Conservation (phyloP, 2,888 invertebrate species). For the Sycophila texana region DNA sequence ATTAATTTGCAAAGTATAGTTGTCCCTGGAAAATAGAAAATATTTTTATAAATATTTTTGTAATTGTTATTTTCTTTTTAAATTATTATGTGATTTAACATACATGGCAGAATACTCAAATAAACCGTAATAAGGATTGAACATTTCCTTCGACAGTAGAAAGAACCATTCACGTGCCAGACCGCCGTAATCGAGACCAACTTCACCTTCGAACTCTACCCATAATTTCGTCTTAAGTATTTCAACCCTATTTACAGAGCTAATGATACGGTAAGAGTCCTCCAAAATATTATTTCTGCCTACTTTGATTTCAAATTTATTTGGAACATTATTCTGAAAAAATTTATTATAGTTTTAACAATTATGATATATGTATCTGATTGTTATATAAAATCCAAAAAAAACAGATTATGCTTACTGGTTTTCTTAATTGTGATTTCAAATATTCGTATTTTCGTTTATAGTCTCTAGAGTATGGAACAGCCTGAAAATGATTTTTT, state of each 20-base stretch:
- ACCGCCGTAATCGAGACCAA: conserved; percentile 97
- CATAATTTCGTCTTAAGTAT: conserved; percentile 97
- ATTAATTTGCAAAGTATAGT: conserved; percentile 99
- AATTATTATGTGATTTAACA: conserved; percentile 71
- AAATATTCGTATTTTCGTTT: conserved; percentile 99
- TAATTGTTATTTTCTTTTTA: not conserved
- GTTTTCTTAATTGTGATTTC: conserved; percentile 96
- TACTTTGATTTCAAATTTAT: conserved; percentile 98
- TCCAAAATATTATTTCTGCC: conserved; percentile 94
- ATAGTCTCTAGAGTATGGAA: conserved; percentile 98
- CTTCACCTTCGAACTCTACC: conserved; percentile 99
- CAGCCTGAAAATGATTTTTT: conserved; percentile 80
- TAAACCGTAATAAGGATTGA: conserved; percentile 99
- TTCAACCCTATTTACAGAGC: conserved; percentile 92
- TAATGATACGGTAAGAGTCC: conserved; percentile 97
- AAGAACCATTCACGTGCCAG: conserved; percentile 99
- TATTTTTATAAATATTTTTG: conserved; percentile 21
- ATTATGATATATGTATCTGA: not conserved
- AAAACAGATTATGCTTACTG: conserved; percentile 79
- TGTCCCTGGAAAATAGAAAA: conserved; percentile 81
- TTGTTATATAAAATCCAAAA: too few species aligned
- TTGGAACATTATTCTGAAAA: conserved; percentile 93
- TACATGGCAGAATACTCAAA: conserved; percentile 99
- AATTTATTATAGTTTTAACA: conserved; percentile 57
- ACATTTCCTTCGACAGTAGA: conserved; percentile 98